phyloP scores from a whole-genome alignment of 2,888 invertebrate genomes.

The Xanthia icteritia region DNA sequence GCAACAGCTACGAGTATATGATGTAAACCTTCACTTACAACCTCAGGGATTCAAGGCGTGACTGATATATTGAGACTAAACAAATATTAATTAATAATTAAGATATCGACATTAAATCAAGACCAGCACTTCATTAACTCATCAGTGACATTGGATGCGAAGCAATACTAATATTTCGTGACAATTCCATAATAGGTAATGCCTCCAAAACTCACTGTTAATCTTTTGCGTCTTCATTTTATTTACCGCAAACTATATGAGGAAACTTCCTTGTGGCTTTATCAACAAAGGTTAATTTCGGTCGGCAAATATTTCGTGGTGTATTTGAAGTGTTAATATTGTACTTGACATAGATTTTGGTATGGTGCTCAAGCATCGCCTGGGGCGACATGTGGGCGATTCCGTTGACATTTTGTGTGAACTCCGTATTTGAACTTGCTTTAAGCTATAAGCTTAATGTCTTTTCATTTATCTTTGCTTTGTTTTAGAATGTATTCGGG shows the following conservation, averaged over 20 bases:
- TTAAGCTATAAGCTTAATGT: constrained; percentile 48
- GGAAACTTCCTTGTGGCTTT: constrained; percentile 10
- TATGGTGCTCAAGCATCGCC: constrained; percentile 71
- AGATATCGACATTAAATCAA: constrained; percentile 43
- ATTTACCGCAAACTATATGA: constrained; percentile 22
- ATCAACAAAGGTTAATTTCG: constrained; percentile 43
- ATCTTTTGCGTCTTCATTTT: constrained; percentile 58
- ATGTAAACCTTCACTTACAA: not conserved
- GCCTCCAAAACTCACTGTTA: constrained; percentile 65
- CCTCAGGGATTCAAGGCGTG: not conserved
- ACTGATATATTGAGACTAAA: constrained; percentile 7
- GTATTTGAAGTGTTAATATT: constrained; percentile 55
- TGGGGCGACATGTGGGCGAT: constrained; percentile 74
- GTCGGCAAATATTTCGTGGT: constrained; percentile 10
- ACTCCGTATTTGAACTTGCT: constrained; percentile 67
- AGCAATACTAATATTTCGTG: constrained; percentile 68
- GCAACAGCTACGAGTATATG: too few species aligned
- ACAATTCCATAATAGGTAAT: constrained; percentile 74
- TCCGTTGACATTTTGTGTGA: constrained; percentile 71
- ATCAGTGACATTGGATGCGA: constrained; percentile 57
- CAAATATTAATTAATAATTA: constrained; percentile 47
- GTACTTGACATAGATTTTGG: constrained; percentile 80
- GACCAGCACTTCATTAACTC: constrained; percentile 45
- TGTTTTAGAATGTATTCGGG: constrained; percentile 13
- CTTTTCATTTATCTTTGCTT: constrained; percentile 47